Base-by-base conservation (phyloP, 2,888 invertebrate species). In the Tipula unca region DNA sequence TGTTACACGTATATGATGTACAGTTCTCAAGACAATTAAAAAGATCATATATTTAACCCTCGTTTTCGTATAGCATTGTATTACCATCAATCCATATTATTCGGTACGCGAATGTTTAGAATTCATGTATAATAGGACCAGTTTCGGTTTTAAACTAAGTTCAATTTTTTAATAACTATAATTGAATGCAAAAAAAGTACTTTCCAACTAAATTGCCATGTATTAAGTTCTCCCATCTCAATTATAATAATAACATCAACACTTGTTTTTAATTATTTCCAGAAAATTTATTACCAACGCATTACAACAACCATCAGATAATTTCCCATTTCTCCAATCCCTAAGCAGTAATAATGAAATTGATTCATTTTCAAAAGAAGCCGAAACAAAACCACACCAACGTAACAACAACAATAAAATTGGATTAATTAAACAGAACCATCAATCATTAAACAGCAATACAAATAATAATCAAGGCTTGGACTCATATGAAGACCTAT, bases 341-440 rank as follows among this genome's bases (percentile, higher is more conserved):
- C 35, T 35, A 32, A 83, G 83, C 83, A 83, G 2, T 83, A 83
- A 83, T 83, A 83, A 83, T n/a, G 83, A 83, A 32, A 32, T 83
- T n/a, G 83, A 83, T 32, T 32, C 35, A 83, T 83, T 32, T 83
- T 83, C 83, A 32, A 83, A 83, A 14, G 83, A 83, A 83, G n/a
- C 17, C 32, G 83, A 83, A 29, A 4, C n/a, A 83, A 83, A 83
- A 83, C 17, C 35, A 83, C 83, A 83, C 17, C 83, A 83, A 83
- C 83, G 35, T 32, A 83, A 32, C 32, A 83, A 32, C 35, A 32
- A n/a, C 29, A 83, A 83, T 35, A 83, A 83, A 83, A 32, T 32
- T 17, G 29, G 35, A 32, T 83, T 35, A 83, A 83, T 35, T 32
- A 32, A 29, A 83, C 29, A 29, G 32, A 83, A 83, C 35, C 29